Base-by-base conservation (phyloP, 1,140 invertebrate species). In the Zaprionus capensis region DNA sequence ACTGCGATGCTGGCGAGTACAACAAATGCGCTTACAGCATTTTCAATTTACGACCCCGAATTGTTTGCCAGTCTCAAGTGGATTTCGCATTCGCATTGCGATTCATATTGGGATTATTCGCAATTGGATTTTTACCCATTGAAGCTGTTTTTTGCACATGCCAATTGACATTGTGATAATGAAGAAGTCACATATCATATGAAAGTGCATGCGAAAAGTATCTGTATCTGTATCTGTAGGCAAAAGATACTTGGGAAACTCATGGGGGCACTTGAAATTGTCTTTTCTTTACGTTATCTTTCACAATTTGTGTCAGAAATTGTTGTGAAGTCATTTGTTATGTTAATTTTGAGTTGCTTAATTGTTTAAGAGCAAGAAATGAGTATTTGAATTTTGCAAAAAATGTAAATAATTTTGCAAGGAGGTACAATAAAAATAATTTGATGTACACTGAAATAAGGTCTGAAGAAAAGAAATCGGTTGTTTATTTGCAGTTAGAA, bases 21-120 rank as follows among this genome's bases (percentile, higher is more conserved):
- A 56, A 69, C 9, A 80, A 78, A 70, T 78, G 66, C 69, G 74
- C 66, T 80, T 77, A 76, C 46, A 66, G 73, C 75, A 79, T 78
- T 76, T 84, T 75, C 74, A 71, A 84, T 81, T 81, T 75, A 78
- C 66, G 71, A 78, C 65, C 76, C 76, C 69, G 53, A 78, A 78
- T 61, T 70, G 65, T 75, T 69, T 56, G 51, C 63, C 71, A 62
- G 51, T 71, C 64, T 76, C 24, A 73, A 77, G 75, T 80, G 75
- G 75, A 78, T 74, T 78, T 72, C 44, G 46, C 44, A 53, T 71
- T 76, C 15, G 26, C 3, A 20, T 38, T 58, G 46, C 22, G 62
- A 49, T 71, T 55, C 53, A 17, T 4, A 20, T 46, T 49, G 44
- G 53, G 59, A 49, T 70, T 74, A 63, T 71, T 71, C 64, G 55